Percentiles rank a stretch among this genome's conserved stretches.
Conservation (phyloP, 1,140 invertebrate species). For the Trachelipus rathkii region DNA sequence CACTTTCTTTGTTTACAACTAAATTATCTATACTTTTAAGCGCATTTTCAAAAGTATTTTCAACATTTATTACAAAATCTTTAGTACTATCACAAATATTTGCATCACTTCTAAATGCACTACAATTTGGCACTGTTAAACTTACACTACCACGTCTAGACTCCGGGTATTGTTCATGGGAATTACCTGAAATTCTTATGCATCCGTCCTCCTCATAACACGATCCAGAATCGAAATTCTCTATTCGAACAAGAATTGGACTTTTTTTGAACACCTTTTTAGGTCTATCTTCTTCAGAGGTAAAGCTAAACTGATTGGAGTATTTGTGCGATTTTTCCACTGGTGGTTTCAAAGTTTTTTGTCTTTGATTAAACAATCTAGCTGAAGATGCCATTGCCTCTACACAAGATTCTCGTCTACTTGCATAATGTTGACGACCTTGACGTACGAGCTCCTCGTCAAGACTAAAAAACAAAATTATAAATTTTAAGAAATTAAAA, state of each 20-base stretch:
- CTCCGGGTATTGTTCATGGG: too few relatives aligned
- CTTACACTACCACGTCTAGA: too few relatives aligned
- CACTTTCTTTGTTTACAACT: too few relatives aligned
- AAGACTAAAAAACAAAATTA: constrained; percentile 22
- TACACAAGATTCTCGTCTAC: constrained; percentile 33
- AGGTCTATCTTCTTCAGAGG: background rate
- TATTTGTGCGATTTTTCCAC: background rate
- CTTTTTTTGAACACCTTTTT: background rate
- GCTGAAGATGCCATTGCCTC: constrained; percentile 29
- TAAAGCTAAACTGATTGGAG: background rate
- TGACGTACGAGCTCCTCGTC: constrained; percentile 41
- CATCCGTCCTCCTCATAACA: background rate
- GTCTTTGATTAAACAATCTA: constrained; percentile 27
- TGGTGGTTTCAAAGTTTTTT: background rate
- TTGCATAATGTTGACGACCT: constrained; percentile 41
- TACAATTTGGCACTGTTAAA: too few relatives aligned
- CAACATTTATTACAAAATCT: too few relatives aligned
- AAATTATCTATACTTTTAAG: too few relatives aligned
- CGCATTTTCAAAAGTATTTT: too few relatives aligned
- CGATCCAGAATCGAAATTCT: background rate
- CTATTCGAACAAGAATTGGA: background rate
- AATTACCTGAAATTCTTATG: background rate
- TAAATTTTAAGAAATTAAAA: background rate
- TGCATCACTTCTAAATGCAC: too few relatives aligned
- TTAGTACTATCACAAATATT: too few relatives aligned